Percentiles rank a stretch among this genome's conserved stretches.
phyloP scores from a whole-genome alignment of 2,888 invertebrate species.

The Hofmannophila pseudospretella region DNA sequence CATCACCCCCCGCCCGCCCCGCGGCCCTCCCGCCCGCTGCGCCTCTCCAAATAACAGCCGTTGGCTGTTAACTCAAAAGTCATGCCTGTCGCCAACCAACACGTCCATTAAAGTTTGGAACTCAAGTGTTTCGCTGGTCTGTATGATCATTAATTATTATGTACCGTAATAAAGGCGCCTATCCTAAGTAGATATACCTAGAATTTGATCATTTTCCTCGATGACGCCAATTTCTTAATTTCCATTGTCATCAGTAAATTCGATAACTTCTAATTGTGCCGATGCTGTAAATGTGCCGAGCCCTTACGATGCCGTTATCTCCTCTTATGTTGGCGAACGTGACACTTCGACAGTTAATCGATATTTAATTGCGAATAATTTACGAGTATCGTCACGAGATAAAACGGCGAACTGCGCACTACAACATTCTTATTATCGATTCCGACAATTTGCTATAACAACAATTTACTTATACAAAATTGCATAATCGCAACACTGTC shows the following conservation, averaged over 20 bases:
- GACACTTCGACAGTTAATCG: constrained; percentile 60
- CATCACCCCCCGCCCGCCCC: constrained; percentile 32
- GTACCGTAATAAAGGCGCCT: too few relatives aligned
- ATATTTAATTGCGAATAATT: constrained; percentile 72
- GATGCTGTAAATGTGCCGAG: constrained; percentile 2
- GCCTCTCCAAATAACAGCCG: constrained; percentile 20
- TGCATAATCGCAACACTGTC: too few relatives aligned
- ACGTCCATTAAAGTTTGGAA: not conserved
- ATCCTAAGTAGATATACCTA: too few relatives aligned
- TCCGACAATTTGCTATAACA: too few relatives aligned
- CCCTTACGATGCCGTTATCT: constrained; percentile 30
- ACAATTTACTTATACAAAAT: too few relatives aligned
- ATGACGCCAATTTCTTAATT: not conserved
- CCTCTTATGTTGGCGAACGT: constrained; percentile 59
- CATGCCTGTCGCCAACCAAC: constrained; percentile 28
- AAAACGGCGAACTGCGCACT: constrained; percentile 52
- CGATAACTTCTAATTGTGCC: constrained; percentile 4
- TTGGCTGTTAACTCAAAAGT: constrained; percentile 41
- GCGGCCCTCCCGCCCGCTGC: constrained; percentile 22
- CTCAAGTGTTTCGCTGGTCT: not conserved
- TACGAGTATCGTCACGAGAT: constrained; percentile 64
- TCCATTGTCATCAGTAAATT: not conserved
- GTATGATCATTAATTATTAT: too few relatives aligned
- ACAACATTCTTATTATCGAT: too few relatives aligned
- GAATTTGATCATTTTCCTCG: not conserved